Percentiles rank a stretch among this genome's conserved stretches.
Conservation (phyloP, 2,113 vertebrate species). For the Syngnathus scovelli region DNA sequence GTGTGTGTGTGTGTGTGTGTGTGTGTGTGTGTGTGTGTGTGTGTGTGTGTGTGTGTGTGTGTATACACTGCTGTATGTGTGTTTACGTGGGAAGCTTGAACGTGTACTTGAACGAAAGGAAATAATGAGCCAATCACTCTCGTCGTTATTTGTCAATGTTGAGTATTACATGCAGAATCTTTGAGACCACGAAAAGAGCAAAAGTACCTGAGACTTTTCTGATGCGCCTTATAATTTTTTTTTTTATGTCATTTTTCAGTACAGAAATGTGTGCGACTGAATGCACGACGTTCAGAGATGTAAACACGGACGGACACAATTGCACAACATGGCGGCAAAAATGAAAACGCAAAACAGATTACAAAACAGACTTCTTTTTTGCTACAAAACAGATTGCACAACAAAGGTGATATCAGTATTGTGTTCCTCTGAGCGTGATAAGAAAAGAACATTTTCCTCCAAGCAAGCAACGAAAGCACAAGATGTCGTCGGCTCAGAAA, state of each 20-base stretch:
- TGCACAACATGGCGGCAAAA: neutral
- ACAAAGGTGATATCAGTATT: neutral
- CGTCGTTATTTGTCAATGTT: neutral
- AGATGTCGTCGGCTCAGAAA: neutral
- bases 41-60: neutral
- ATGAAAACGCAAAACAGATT: neutral
- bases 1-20: neutral
- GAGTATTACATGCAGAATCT: neutral
- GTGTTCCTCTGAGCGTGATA: slow-evolving; percentile 2
- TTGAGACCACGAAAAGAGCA: neutral
- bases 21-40: neutral
- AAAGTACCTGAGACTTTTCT: neutral
- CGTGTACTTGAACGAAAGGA: neutral
- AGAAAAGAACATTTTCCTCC: slow-evolving; percentile 8
- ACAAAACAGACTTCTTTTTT: neutral
- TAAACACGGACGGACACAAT: neutral
- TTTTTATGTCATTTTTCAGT: too few species aligned
- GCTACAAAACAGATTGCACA: slow-evolving; percentile 8
- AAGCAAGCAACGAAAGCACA: neutral
- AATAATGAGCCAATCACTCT: neutral
- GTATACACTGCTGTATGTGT: neutral
- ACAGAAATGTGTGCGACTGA: too few species aligned
- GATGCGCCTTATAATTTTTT: too few species aligned
- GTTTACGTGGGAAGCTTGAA: neutral
- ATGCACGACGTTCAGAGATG: neutral